phyloP scores from a whole-genome alignment of 2,888 invertebrate species.

The Chaetogeoica ovagalla region DNA sequence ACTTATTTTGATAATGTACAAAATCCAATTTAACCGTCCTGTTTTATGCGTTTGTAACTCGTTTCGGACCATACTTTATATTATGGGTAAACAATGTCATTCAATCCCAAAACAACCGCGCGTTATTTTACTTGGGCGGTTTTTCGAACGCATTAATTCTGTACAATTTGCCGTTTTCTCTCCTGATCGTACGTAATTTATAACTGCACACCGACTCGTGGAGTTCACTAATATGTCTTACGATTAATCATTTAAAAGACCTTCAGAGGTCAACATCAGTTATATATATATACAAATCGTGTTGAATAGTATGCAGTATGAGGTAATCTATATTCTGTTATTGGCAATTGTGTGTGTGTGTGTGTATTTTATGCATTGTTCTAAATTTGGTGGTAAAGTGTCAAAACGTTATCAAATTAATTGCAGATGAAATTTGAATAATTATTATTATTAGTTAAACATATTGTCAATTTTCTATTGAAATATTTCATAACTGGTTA shows the following conservation, averaged over 20 bases:
- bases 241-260: constrained; percentile 17
- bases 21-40: not conserved
- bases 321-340: not conserved
- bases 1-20: not conserved
- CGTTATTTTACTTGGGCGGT: not conserved
- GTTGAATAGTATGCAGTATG: not conserved
- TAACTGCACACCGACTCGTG: not conserved
- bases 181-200: not conserved
- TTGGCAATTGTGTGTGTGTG: not conserved
- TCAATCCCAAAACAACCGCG: not conserved
- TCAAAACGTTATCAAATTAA: not conserved
- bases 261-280: constrained; percentile 40
- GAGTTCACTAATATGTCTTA: not conserved
- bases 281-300: not conserved
- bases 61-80: not conserved
- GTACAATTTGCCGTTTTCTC: not conserved
- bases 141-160: not conserved
- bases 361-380: not conserved
- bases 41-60: not conserved
- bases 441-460: not conserved
- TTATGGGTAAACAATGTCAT: not conserved
- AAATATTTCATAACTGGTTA: constrained; percentile 1
- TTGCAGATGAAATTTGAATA: not conserved
- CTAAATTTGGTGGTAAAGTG: not conserved
- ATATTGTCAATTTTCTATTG: not conserved